Base-by-base conservation (phyloP, 2,888 invertebrate species). In the Pheosia gnoma region DNA sequence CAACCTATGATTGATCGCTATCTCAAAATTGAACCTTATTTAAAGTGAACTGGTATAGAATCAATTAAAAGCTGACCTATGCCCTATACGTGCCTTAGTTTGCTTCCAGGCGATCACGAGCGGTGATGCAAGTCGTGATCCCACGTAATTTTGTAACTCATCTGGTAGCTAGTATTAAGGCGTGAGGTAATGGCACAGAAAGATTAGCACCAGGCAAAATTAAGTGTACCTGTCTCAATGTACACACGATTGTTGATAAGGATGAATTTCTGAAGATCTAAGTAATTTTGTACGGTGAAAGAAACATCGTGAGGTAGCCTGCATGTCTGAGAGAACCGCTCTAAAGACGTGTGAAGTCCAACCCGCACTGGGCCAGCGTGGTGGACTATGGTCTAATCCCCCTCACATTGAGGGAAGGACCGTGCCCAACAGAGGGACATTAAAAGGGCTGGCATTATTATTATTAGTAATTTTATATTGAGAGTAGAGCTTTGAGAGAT, bases 91-190 rank as follows among this genome's bases (percentile, higher is more conserved):
- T 71, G 74, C 67, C 66, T 67, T 62, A 66, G 61, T 68, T 71
- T 64, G 68, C 70, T 74, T 65, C 74, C 67, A 70, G 70, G 69
- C 69, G 75, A 75, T 81, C 85, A 84, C 85, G 85, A 82, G 57
- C 58, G 61, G 60, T 83, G 77, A 75, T 62, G 84, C 80, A 83
- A 77, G 59, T 69, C 68, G 79, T 67, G 62, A 72, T 80, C 80
- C 75, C 79, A 79, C 79, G 76, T 81, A 80, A 79, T 84, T 83
- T 84, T 81, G 84, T 78, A 83, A 78, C 75, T 78, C 79, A 82
- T 80, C 77, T 75, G 70, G 54, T 43, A 49, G 57, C 60, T 55
- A 54, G 63, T 58, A 13, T 6, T 45, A 37, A 13, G 45, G 57
- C 45, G 66, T 69, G 61, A 69, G 69, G 62, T 71, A 75, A 75